Percentiles rank a stretch among this genome's conserved stretches.
Evolutionary conservation across 2,113 vertebrate species (phyloP).

Genomic region (Clarias macrocephalus): DNA sequence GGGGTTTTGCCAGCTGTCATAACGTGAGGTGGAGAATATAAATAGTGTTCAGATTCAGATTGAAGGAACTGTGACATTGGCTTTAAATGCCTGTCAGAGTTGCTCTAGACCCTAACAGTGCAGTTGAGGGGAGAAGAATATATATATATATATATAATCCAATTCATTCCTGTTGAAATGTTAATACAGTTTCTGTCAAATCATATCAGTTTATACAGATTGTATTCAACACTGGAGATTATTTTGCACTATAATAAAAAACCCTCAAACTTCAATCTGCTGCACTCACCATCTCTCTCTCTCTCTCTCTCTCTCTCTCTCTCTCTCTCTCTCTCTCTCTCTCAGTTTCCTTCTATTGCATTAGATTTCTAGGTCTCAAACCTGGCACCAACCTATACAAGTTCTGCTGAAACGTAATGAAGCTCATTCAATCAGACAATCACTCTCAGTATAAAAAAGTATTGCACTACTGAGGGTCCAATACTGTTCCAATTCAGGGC

Average conservation of each 20-base stretch:
- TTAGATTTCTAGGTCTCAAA: background rate
- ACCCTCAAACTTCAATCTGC: background rate
- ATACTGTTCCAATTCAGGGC: background rate
- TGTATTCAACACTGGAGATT: slow-evolving; percentile 15
- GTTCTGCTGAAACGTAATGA: background rate
- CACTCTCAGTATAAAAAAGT: background rate
- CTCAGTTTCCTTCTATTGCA: background rate
- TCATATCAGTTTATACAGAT: background rate
- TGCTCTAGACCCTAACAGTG: no score
- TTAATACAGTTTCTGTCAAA: slow-evolving; percentile 2
- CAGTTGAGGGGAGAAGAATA: background rate
- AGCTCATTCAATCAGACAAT: background rate
- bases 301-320: background rate
- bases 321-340: background rate
- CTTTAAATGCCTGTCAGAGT: no score
- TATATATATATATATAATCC: slow-evolving; percentile 7
- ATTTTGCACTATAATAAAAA: slow-evolving; percentile 1
- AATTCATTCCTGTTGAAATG: background rate
- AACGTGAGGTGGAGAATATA: background rate
- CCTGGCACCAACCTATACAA: background rate
- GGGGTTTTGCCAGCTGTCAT: background rate
- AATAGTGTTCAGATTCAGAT: background rate
- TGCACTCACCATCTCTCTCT: slow-evolving; percentile 1
- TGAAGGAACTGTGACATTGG: no score
- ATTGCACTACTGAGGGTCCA: background rate